Evolutionary conservation across 2,113 vertebrate species (phyloP), one percentile per base, ranked within the genome.

Genomic region (Hippocampus guttulatus): DNA sequence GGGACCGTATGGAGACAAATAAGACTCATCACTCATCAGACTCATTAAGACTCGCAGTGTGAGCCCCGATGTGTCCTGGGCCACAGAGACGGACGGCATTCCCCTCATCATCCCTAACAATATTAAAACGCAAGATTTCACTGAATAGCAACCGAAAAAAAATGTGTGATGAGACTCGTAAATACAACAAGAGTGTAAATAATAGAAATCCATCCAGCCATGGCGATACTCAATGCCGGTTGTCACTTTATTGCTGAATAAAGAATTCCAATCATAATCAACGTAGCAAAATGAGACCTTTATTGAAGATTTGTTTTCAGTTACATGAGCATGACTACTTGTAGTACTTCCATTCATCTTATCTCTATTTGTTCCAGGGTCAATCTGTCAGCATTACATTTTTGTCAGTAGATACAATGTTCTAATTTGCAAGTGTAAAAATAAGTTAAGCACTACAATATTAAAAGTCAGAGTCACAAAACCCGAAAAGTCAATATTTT

Each of bases 1-100:
- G 43, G 64, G 40, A 41, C 23, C 64, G 64, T 65, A 47, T 47
- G 64, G 41, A 47, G 43, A 47, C 43, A 65, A 65, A 65, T 65
- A 65, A 65, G 64, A 65, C 64, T 65, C 64, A 65, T 65, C 64
- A 65, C 43, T 65, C 64, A 65, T 65, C 64, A 65, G 23, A 65
- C 64, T 65, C 64, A 65, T 65, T 65, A 65, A 16, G 64, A 47
- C 41, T 65, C 62, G 21, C 40, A 27, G 40, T 11, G 40, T 43
- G 40, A 43, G 41, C 23, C 23, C 64, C 12, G 7, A 47, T 33
- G 23, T 47, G 64, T 65, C n/a, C n/a, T 2, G 64, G 64, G 43
- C 41, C 64, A 25, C 20, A 21, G 12, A 41, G 38, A 64, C 33
- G 60, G 30, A 38, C 40, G 9, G 25, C 55, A 30, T 14, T 16